phyloP scores from a whole-genome alignment of 2,888 invertebrate species.

The Crepidodera aurea region DNA sequence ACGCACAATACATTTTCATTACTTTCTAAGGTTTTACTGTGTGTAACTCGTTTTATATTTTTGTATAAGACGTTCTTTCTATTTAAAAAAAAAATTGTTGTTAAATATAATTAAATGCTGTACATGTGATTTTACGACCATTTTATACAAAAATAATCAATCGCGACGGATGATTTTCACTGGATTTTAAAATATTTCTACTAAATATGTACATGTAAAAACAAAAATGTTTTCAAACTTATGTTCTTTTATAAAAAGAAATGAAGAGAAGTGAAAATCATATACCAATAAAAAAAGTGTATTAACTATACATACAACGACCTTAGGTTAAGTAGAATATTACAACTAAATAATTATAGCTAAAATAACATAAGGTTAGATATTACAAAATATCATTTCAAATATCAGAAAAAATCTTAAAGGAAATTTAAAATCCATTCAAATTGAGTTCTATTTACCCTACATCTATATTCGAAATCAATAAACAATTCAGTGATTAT shows the following conservation, averaged over 20 bases:
- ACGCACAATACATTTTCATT: slow-evolving; percentile 46
- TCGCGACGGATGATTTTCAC: slow-evolving; percentile 27
- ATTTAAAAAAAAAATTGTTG: slow-evolving; percentile 38
- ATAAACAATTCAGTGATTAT: no score
- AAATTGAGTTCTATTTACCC: no score
- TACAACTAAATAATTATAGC: slow-evolving; percentile 1
- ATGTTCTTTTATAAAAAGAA: no score
- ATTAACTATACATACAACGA: slow-evolving; percentile 7
- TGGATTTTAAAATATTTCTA: neutral
- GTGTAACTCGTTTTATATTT: slow-evolving; percentile 42
- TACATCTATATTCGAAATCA: no score
- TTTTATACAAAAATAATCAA: slow-evolving; percentile 28
- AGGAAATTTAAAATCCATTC: no score
- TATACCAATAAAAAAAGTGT: neutral
- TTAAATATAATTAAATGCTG: slow-evolving; percentile 39
- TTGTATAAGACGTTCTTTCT: slow-evolving; percentile 43
- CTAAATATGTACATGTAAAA: no score
- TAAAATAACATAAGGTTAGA: neutral
- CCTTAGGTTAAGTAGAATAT: slow-evolving; percentile 10
- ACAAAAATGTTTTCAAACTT: neutral
- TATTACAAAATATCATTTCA: neutral
- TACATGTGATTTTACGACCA: slow-evolving; percentile 40
- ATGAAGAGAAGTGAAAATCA: no score
- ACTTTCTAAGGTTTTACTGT: slow-evolving; percentile 40
- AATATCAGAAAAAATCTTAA: neutral